Percentiles rank a stretch among this genome's conserved stretches.
Evolutionary conservation across 1,140 invertebrate genomes (phyloP).

Genomic region (Drosophila equinoxialis): DNA sequence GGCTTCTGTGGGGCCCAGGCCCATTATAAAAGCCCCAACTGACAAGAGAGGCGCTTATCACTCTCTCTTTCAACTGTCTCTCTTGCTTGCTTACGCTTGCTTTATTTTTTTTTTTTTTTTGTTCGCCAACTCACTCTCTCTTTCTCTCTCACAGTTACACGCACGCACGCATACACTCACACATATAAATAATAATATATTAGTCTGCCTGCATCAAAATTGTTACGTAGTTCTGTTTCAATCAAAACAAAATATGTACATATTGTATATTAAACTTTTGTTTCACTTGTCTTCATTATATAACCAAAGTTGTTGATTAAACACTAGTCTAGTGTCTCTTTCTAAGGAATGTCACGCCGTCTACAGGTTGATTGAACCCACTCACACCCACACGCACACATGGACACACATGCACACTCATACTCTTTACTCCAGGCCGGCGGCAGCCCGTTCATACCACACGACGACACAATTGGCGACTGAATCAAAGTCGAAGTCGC

Average conservation of each 20-base stretch:
- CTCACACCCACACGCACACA: slow-evolving; percentile 23
- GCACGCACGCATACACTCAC: slow-evolving; percentile 25
- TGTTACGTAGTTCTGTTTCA: slow-evolving; percentile 75
- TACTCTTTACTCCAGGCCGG: slow-evolving; percentile 1
- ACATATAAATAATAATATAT: slow-evolving; percentile 10
- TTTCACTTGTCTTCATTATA: slow-evolving; percentile 40
- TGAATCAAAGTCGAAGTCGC: slow-evolving; percentile 67
- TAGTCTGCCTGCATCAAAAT: slow-evolving; percentile 30
- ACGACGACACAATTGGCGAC: slow-evolving; percentile 54
- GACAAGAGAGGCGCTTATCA: slow-evolving; percentile 61
- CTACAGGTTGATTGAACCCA: slow-evolving; percentile 69
- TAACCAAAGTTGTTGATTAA: slow-evolving; percentile 34
- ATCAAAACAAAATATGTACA: slow-evolving; percentile 30
- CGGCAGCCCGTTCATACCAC: slow-evolving; percentile 38
- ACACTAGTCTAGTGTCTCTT: slow-evolving; percentile 8
- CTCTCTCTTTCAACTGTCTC: slow-evolving; percentile 22
- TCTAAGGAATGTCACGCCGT: slow-evolving; percentile 29
- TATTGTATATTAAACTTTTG: slow-evolving; percentile 25
- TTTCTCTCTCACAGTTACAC: slow-evolving; percentile 23
- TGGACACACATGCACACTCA: slow-evolving; percentile 28
- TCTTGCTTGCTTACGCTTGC: not conserved
- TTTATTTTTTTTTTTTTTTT: slow-evolving; percentile 5
- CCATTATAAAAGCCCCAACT: slow-evolving; percentile 51
- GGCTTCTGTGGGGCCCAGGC: slow-evolving; percentile 58
- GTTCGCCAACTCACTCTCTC: slow-evolving; percentile 11